phyloP scores from a whole-genome alignment of 2,888 invertebrate species.

The Drosophila borborema region DNA sequence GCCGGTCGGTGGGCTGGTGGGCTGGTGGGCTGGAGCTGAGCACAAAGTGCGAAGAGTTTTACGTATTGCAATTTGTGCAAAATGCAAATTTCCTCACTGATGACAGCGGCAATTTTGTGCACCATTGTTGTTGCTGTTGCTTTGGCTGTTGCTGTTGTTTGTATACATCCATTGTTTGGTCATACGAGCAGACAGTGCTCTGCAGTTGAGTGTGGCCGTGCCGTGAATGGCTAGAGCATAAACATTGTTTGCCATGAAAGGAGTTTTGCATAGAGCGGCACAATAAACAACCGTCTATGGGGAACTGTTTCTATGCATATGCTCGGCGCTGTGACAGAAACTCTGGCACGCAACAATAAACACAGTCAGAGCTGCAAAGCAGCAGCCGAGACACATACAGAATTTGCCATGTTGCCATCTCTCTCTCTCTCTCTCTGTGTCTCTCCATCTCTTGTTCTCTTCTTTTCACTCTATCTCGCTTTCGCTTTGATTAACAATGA shows the following conservation, averaged over 20 bases:
- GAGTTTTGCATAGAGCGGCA: not conserved
- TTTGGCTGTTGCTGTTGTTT: constrained; percentile 45
- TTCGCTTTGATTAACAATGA: constrained; percentile 76
- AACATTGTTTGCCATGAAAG: not conserved
- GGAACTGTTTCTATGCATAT: constrained; percentile 18
- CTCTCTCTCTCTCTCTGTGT: not conserved
- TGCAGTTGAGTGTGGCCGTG: constrained; percentile 7
- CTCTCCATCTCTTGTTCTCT: not conserved
- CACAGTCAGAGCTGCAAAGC: constrained; percentile 9
- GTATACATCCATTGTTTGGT: constrained; percentile 55
- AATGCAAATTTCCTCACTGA: constrained; percentile 80
- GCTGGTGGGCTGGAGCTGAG: not conserved
- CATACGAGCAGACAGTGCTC: constrained; percentile 32
- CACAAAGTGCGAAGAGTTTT: constrained; percentile 45
- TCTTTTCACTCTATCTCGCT: constrained; percentile 1
- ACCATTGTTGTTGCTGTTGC: constrained; percentile 55
- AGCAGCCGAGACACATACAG: constrained; percentile 39
- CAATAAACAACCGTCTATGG: not conserved
- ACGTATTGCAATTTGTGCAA: constrained; percentile 80
- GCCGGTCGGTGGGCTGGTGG: not conserved
- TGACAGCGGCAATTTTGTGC: constrained; percentile 78
- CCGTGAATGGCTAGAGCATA: not conserved
- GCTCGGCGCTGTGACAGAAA: constrained; percentile 22
- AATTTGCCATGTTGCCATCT: constrained; percentile 49
- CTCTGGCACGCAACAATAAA: constrained; percentile 55